These are phyloP conservation scores for Smutsia gigantea DNA, from an alignment of 2,797 vertebrate genomes.

Conservation along the genomic window DNA sequence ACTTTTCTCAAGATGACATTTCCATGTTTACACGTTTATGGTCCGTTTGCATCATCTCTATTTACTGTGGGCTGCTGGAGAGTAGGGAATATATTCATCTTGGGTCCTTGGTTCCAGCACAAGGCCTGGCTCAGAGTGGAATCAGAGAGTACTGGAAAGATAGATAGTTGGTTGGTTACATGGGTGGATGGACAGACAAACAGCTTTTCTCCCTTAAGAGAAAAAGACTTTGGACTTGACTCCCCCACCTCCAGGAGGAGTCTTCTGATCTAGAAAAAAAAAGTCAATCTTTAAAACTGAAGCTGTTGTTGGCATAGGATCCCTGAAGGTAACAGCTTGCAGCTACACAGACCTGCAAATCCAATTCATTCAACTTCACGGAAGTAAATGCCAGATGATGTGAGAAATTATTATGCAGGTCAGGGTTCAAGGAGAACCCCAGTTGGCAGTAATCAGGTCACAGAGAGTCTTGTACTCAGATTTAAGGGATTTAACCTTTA, in stretches of 20 bases:
- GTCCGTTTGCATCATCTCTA: background rate
- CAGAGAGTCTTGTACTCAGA: background rate
- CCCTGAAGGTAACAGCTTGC: background rate
- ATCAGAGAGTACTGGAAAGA: slow-evolving; percentile 4
- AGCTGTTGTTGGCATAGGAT: background rate
- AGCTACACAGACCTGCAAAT: background rate
- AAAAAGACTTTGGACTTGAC: slow-evolving; percentile 31
- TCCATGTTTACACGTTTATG: background rate
- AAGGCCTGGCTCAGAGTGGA: background rate
- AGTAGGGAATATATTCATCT: background rate
- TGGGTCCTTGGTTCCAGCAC: background rate
- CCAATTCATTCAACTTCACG: background rate
- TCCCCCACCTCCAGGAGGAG: background rate
- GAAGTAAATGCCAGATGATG: background rate
- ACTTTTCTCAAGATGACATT: background rate
- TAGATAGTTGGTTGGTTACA: background rate
- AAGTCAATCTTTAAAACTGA: background rate
- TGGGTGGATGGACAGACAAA: background rate
- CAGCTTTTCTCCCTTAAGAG: background rate
- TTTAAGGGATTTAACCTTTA: background rate
- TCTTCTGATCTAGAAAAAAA: background rate
- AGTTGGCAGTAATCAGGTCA: background rate
- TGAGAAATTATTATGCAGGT: background rate
- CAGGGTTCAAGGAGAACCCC: background rate
- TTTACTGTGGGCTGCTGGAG: background rate